Evolutionary conservation across 1,140 invertebrate species (phyloP).

Genomic region (Drosophila jambulina): DNA sequence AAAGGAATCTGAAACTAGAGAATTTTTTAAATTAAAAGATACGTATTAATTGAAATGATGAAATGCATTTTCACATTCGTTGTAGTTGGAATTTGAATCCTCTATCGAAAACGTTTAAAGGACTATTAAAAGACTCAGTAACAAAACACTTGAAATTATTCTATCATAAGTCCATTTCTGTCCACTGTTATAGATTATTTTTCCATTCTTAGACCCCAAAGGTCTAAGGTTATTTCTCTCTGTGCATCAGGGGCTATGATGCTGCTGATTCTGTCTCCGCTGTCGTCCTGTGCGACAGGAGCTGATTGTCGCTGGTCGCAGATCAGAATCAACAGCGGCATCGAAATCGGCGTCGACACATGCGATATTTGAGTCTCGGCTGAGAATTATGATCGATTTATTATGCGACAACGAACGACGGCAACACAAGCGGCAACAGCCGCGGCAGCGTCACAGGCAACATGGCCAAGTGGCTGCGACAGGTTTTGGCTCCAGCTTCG

Average conservation of each 20-base stretch:
- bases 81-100: too few species aligned
- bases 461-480: slow-evolving; percentile 57
- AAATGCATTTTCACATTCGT: too few species aligned
- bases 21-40: too few species aligned
- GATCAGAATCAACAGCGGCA: slow-evolving; percentile 48
- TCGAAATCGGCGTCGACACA: slow-evolving; percentile 63
- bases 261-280: slow-evolving; percentile 24
- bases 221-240: not conserved
- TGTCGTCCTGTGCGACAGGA: slow-evolving; percentile 63
- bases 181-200: not conserved
- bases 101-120: too few species aligned
- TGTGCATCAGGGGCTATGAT: slow-evolving; percentile 1
- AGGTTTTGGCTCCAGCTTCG: slow-evolving; percentile 47
- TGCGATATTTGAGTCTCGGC: slow-evolving; percentile 69
- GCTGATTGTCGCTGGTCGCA: slow-evolving; percentile 60
- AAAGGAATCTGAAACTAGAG: too few species aligned
- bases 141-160: too few species aligned
- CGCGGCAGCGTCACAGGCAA: slow-evolving; percentile 17
- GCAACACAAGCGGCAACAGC: slow-evolving; percentile 14
- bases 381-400: slow-evolving; percentile 82
- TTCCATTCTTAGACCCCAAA: not conserved
- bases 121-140: too few species aligned
- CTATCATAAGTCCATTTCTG: too few species aligned
- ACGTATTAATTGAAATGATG: too few species aligned
- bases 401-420: slow-evolving; percentile 63